phyloP scores from a whole-genome alignment of 2,113 vertebrate genomes.

The Pelodiscus sinensis region DNA sequence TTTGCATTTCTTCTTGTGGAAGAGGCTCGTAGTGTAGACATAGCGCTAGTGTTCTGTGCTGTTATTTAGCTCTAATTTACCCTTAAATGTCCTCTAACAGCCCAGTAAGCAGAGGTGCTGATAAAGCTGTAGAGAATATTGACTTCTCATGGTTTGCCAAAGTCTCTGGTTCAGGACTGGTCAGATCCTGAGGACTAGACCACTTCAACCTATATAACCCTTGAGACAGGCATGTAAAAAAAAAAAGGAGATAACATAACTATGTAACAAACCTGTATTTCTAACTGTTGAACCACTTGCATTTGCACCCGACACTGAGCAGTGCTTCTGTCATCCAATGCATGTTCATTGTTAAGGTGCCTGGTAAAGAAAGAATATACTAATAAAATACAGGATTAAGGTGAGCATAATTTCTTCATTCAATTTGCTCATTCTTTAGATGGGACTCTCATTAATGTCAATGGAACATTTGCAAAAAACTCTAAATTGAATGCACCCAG shows the following conservation, averaged over 20 bases:
- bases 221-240: constrained; percentile 27
- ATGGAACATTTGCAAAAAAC: neutral
- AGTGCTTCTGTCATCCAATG: constrained; percentile 96
- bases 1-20: no score
- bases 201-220: neutral
- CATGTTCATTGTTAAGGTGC: constrained; percentile 99
- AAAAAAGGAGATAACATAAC: constrained; percentile 2
- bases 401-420: neutral
- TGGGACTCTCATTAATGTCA: neutral
- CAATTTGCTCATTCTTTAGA: neutral
- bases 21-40: no score
- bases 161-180: no score
- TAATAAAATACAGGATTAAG: constrained; percentile 18
- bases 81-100: no score
- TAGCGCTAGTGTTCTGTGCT: no score
- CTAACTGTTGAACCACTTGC: constrained; percentile 98
- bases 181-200: no score
- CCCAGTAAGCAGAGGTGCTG: no score
- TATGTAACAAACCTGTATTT: constrained; percentile 92
- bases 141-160: no score
- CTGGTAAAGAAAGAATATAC: constrained; percentile 75
- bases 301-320: constrained; percentile 99
- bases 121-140: no score
- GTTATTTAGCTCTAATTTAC: no score
- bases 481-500: neutral